Conservation (phyloP, 2,888 invertebrate genomes). For the Galerucella nymphaeae region DNA sequence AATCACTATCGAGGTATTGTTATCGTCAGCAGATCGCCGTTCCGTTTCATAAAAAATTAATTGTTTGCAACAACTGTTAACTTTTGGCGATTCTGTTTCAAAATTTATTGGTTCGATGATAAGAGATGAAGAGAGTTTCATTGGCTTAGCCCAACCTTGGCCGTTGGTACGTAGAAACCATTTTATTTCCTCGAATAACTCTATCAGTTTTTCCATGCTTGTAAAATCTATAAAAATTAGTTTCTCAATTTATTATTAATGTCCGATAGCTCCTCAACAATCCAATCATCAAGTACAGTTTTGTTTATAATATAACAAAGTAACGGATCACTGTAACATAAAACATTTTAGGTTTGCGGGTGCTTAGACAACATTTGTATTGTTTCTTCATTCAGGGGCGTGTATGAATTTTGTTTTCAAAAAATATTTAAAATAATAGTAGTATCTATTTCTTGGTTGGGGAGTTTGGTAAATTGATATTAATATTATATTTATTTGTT, state of each 20-base stretch:
- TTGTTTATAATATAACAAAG: too few species aligned
- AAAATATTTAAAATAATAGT: too few species aligned
- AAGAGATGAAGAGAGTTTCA: conserved; percentile 36
- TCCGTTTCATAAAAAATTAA: conserved; percentile 47
- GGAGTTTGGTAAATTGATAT: too few species aligned
- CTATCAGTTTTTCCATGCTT: conserved; percentile 68
- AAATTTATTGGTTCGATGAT: conserved; percentile 45
- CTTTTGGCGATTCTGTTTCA: conserved; percentile 30
- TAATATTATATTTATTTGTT: too few species aligned
- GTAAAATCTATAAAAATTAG: conserved; percentile 60
- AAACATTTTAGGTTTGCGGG: too few species aligned
- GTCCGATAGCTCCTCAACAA: too few species aligned
- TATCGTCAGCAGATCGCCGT: conserved; percentile 38
- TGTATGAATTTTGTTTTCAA: too few species aligned
- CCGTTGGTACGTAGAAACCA: conserved; percentile 71
- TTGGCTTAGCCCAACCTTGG: conserved; percentile 67
- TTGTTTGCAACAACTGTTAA: conserved; percentile 47
- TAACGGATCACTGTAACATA: too few species aligned
- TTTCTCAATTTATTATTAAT: neutral
- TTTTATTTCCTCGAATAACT: conserved; percentile 71
- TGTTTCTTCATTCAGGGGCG: too few species aligned
- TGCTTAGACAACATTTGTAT: too few species aligned
- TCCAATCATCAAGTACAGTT: too few species aligned
- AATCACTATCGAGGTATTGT: conserved; percentile 52
- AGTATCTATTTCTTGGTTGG: too few species aligned